Conservation (phyloP, 2,797 vertebrate species). For the Diplodus sargus region DNA sequence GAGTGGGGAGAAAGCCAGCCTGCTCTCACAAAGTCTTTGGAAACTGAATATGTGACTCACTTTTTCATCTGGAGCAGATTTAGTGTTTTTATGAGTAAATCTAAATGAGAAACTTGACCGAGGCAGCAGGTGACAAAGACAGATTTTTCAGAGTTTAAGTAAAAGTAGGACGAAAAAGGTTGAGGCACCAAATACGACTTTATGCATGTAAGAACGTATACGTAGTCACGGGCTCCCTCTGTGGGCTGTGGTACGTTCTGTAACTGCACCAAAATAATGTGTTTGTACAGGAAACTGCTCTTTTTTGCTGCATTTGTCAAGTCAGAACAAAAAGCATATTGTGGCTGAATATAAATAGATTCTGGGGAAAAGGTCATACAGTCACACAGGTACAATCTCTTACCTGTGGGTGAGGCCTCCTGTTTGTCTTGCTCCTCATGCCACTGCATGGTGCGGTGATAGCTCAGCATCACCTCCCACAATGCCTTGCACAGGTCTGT, state of each 20-base stretch:
- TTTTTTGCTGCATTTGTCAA: background rate
- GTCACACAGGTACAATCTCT: background rate
- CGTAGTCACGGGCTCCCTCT: background rate
- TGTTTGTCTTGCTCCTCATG: conserved; percentile 92
- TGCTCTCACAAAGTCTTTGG: conserved; percentile 17
- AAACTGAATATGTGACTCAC: conserved; percentile 56
- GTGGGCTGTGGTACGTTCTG: background rate
- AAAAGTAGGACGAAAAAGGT: background rate
- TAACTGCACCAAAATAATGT: background rate
- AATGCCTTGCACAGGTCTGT: conserved; percentile 98
- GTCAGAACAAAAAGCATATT: background rate
- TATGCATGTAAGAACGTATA: background rate
- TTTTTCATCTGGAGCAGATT: conserved; percentile 14
- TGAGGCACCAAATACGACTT: background rate
- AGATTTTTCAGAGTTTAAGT: background rate
- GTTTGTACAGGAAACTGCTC: background rate
- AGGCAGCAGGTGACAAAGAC: background rate
- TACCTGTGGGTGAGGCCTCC: conserved; percentile 84
- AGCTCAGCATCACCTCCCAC: conserved; percentile 99
- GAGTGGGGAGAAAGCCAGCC: conserved; percentile 38
- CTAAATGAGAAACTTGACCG: conserved; percentile 11
- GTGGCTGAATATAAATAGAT: background rate
- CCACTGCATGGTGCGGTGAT: conserved; percentile 97
- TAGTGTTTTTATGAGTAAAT: conserved; percentile 4
- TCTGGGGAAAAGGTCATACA: background rate